Conservation (phyloP, 2,888 invertebrate genomes). For the Lissocephala sabroskyi region DNA sequence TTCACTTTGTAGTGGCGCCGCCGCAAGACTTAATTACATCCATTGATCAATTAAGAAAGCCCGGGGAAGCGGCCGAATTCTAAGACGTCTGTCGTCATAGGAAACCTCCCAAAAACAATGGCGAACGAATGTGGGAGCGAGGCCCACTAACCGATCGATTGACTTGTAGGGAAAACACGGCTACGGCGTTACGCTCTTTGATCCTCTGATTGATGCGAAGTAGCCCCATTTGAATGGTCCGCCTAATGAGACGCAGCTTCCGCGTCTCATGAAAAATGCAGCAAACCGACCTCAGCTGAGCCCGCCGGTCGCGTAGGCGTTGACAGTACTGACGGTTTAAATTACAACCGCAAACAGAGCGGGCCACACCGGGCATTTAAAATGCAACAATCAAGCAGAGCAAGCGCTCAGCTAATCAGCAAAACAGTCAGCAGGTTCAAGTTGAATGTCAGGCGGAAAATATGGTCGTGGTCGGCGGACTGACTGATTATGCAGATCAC, state of each 20-base stretch:
- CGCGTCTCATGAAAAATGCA: no score
- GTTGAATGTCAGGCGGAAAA: slow-evolving; percentile 65
- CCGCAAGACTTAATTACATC: background rate
- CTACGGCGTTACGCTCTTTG: background rate
- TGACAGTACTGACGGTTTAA: slow-evolving; percentile 36
- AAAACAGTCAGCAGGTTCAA: slow-evolving; percentile 60
- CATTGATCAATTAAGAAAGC: background rate
- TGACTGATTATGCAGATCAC: slow-evolving; percentile 24
- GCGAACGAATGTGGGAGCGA: no score
- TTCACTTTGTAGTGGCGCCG: slow-evolving; percentile 8
- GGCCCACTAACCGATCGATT: no score
- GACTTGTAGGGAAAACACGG: no score
- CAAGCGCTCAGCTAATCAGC: slow-evolving; percentile 42
- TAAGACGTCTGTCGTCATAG: no score
- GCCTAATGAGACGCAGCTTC: no score
- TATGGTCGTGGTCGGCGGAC: no score
- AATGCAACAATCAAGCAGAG: slow-evolving; percentile 27
- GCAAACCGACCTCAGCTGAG: background rate
- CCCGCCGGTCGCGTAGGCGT: background rate
- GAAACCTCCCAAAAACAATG: no score
- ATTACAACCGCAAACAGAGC: slow-evolving; percentile 52
- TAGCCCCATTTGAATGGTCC: no score
- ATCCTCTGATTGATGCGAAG: background rate
- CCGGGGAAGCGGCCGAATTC: background rate
- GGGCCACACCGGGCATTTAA: slow-evolving; percentile 27